Evolutionary conservation across 2,797 vertebrate species (phyloP), one percentile per base, ranked within the genome.

Genomic region (Rousettus madagascariensis): DNA sequence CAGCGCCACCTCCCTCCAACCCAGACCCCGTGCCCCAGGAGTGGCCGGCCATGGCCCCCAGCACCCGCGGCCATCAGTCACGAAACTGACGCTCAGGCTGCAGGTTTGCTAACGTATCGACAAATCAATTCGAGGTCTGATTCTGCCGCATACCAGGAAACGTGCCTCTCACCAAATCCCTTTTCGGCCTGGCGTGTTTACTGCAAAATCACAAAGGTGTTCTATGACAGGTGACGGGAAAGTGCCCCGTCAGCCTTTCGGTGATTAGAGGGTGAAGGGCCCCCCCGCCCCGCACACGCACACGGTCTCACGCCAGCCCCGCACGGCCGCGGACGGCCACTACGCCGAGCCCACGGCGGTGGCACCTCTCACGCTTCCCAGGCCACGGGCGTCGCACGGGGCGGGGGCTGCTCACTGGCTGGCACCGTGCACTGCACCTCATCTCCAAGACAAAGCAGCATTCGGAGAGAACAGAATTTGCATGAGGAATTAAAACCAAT

Each of bases 291-390:
- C 8, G 20, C 20, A 10, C 53, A 24, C 24, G 17, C 57, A 28
- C 57, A 59, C 10, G 3, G 24, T 7, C 55, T 24, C 55, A 10
- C 24, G 55, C 24, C 49, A 49, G 49, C 49, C 49, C 49, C 15
- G 49, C 49, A 49, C 13, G 46, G 13, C 46, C 46, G 13, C 46
- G 13, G 13, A 49, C 46, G 1, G 4, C 46, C 1, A 3, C 46
- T 17, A 2, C 5, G 1, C 24, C 13, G 1, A 6, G 4, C 24
- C 2, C 3, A 3, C 75, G 10, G 33, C 0, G 3, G 13, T 13
- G 15, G 46, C 46, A 15, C 22, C 55, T 30, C 84, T 30, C 24
- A 36, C 63, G 55, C 38, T 41, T 28, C 36, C 1, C 5, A 16
- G 28, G 28, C 26, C 57, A 30, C 24, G 16, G 63, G 13, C 0